Evolutionary conservation across 2,113 vertebrate genomes (phyloP), one percentile per base, ranked within the genome.

Genomic region (Chlamydotis undulata): DNA sequence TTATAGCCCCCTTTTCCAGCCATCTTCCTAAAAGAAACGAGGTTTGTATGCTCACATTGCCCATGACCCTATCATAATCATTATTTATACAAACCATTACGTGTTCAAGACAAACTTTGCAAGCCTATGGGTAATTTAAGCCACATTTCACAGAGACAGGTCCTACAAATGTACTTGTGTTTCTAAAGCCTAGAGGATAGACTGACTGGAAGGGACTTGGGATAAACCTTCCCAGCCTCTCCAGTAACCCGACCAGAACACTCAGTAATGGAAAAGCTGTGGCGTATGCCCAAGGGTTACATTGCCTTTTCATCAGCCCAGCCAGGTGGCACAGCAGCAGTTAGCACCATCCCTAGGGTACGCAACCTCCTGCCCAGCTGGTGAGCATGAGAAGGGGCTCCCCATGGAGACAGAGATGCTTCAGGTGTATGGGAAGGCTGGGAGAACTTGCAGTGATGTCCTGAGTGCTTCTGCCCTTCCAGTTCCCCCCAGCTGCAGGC

Each of bases 41-140:
- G 9, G 64, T n/a, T 95, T 11, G 63, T 43, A 87, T 0, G 0
- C n/a, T 87, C n/a, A 59, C 23, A 47, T 67, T 53, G 35, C 43
- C 80, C 39, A 71, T 3, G 43, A 52, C 26, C 6, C 52, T 43
- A 73, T 13, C 22, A 47, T 69, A 88, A 87, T 63, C 22, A 56
- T 91, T 82, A 78, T 78, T 92, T 94, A 92, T 41, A 91, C 26
- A 87, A 89, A 78, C 35, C 37, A 82, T 78, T 91, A 78, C 3
- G 3, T 4, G 4, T 41, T 83, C 73, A 89, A 89, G 76, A 90
- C 47, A 83, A 90, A 68, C 69, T 91, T 45, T 39, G 22, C 29
- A 83, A 78, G 33, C 7, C 69, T 91, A 18, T 7, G 19, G 49
- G 21, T 84, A 78, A 84, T 55, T 39, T 68, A 82, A 84, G 53